phyloP scores from a whole-genome alignment of 2,888 invertebrate genomes.

The Sialis lutaria region DNA sequence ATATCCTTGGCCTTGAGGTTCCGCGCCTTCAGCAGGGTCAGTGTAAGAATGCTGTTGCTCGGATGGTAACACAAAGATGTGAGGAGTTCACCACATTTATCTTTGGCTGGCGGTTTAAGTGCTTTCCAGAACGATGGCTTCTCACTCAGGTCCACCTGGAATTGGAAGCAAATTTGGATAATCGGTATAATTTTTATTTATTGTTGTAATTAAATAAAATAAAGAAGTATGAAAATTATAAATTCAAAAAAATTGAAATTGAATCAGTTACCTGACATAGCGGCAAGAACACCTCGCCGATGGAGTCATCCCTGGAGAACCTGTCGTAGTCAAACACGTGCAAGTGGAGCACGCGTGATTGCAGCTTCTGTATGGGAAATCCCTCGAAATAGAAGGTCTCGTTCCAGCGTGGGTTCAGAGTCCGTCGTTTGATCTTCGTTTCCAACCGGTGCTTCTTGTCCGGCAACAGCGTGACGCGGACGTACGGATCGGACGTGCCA shows the following conservation, averaged over 20 bases:
- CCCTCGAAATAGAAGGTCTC: slow-evolving; percentile 92
- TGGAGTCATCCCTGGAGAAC: slow-evolving; percentile 85
- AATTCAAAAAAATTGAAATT: neutral
- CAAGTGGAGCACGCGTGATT: slow-evolving; percentile 77
- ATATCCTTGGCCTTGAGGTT: slow-evolving; percentile 94
- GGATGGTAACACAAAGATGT: slow-evolving; percentile 92
- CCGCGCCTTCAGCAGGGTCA: slow-evolving; percentile 80
- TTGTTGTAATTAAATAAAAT: neutral
- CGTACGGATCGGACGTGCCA: slow-evolving; percentile 85
- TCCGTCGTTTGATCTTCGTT: slow-evolving; percentile 82
- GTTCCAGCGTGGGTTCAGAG: slow-evolving; percentile 84
- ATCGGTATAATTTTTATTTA: neutral
- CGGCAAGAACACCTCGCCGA: slow-evolving; percentile 83
- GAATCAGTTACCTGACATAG: slow-evolving; percentile 58
- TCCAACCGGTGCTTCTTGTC: slow-evolving; percentile 85
- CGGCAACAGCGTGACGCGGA: slow-evolving; percentile 72
- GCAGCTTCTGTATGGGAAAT: slow-evolving; percentile 83
- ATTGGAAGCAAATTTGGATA: slow-evolving; percentile 8
- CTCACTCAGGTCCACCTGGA: slow-evolving; percentile 76
- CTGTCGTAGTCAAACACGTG: slow-evolving; percentile 91
- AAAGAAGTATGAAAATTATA: too few species aligned
- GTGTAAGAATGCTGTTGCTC: slow-evolving; percentile 80
- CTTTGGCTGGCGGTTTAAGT: slow-evolving; percentile 78
- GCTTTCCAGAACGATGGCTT: slow-evolving; percentile 93
- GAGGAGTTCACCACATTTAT: slow-evolving; percentile 81